Base-by-base conservation (phyloP, 2,113 vertebrate species). In the Ammodytes marinus region DNA sequence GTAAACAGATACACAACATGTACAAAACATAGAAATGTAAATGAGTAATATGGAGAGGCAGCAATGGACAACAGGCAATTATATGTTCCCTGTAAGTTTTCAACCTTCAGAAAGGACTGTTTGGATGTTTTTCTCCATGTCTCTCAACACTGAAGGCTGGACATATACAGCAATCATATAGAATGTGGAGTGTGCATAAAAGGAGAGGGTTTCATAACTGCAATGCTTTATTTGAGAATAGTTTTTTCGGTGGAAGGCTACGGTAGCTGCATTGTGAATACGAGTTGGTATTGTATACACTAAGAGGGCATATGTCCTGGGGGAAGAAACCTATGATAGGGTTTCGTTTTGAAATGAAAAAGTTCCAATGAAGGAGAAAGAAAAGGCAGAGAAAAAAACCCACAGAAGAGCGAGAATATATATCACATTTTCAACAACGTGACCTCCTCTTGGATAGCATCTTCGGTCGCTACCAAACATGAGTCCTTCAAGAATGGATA, bases 311-410 rank as follows among this genome's bases (percentile, higher is more conserved):
- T 43, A 67, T 70, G 19, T 79, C 77, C 71, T 65, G 13, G 42
- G 69, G 68, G 72, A 54, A 76, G 50, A 69, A 54, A 79, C 39
- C 58, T 17, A 80, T 57, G 57, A 69, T 49, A 12, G 50, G 14
- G 50, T 85, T 86, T 74, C n/a, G 0, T 57, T 84, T 78, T 45
- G 12, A 87, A 86, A 88, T 87, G 61, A 84, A 85, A 90, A 88
- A 70, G 42, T 76, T 77, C 45, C 0, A 11, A 54, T 17, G 39
- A 77, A 64, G 59, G 15, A 4, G 15, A 4, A 17, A 15, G 40
- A 6, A 6, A 1, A 53, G n/a, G 47, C 13, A 53, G 1, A 42
- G 2, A 0, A 59, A 57, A n/a, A 55, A 27, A n/a, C 11, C 64
- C 8, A 35, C 17, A 69, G 35, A 77, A 47, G 15, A 80, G 0